Conservation (phyloP, 2,113 vertebrate genomes). For the Sula dactylatra region DNA sequence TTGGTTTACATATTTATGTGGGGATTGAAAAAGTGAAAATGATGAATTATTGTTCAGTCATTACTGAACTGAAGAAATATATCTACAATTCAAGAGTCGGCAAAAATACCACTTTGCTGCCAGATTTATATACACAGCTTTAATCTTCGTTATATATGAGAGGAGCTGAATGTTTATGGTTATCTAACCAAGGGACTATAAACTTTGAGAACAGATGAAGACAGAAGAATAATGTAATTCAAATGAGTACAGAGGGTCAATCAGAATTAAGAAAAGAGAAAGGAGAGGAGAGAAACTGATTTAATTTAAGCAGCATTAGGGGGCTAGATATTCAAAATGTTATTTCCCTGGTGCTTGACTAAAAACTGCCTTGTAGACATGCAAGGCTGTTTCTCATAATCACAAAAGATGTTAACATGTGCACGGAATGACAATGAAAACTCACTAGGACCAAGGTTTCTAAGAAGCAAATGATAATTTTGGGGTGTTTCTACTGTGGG, state of each 20-base stretch:
- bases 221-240: slow-evolving; percentile 64
- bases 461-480: background rate
- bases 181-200: slow-evolving; percentile 69
- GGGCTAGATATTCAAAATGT: slow-evolving; percentile 52
- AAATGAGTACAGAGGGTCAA: slow-evolving; percentile 49
- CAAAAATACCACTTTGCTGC: slow-evolving; percentile 56
- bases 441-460: background rate
- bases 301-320: slow-evolving; percentile 65
- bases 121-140: slow-evolving; percentile 66
- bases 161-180: slow-evolving; percentile 63
- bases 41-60: slow-evolving; percentile 10
- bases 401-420: background rate
- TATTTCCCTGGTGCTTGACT: slow-evolving; percentile 60
- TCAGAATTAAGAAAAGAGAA: slow-evolving; percentile 56
- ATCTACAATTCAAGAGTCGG: slow-evolving; percentile 38
- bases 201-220: slow-evolving; percentile 66
- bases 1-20: slow-evolving; percentile 49
- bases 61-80: slow-evolving; percentile 61
- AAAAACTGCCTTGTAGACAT: slow-evolving; percentile 43
- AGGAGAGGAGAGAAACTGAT: slow-evolving; percentile 55
- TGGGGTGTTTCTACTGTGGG: background rate
- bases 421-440: slow-evolving; percentile 24
- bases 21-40: slow-evolving; percentile 18
- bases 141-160: slow-evolving; percentile 68
- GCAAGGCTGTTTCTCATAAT: slow-evolving; percentile 29